phyloP scores from a whole-genome alignment of 1,140 invertebrate species.

The Thalassaphorura encarpata region DNA sequence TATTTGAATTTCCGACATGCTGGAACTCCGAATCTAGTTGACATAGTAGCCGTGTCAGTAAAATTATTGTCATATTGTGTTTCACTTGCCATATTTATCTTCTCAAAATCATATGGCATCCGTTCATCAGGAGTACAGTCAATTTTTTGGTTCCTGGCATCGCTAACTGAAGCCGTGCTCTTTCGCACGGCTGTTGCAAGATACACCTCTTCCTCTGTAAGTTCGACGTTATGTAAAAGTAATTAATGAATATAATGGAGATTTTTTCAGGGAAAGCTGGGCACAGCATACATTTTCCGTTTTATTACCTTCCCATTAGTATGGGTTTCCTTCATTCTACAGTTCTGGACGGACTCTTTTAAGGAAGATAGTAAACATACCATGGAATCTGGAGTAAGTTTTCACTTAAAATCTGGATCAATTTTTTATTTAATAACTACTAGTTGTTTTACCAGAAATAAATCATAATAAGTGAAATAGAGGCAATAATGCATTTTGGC shows the following conservation, averaged over 20 bases:
- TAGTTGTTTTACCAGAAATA: no score
- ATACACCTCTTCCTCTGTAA: not conserved
- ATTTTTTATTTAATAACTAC: no score
- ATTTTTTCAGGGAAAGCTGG: not conserved
- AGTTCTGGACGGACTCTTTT: slow-evolving; percentile 59
- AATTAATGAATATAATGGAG: not conserved
- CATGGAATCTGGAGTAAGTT: no score
- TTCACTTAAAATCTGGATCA: no score
- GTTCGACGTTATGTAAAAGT: not conserved
- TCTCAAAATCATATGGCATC: slow-evolving; percentile 49
- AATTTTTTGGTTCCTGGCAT: slow-evolving; percentile 71
- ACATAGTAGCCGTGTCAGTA: slow-evolving; percentile 36
- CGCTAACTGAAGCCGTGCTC: slow-evolving; percentile 57
- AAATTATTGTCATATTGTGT: slow-evolving; percentile 27
- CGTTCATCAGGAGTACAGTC: slow-evolving; percentile 76
- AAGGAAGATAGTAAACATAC: no score
- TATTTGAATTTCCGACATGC: slow-evolving; percentile 13
- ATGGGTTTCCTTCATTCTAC: slow-evolving; percentile 60
- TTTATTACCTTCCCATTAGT: slow-evolving; percentile 69
- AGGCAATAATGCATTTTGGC: no score
- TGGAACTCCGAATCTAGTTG: no score
- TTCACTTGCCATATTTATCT: not conserved
- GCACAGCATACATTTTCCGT: slow-evolving; percentile 47
- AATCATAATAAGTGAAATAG: no score
- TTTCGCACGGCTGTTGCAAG: slow-evolving; percentile 49